These are phyloP conservation scores for Papilio elwesi DNA, from an alignment of 2,888 invertebrate species.

Conservation along the genomic window DNA sequence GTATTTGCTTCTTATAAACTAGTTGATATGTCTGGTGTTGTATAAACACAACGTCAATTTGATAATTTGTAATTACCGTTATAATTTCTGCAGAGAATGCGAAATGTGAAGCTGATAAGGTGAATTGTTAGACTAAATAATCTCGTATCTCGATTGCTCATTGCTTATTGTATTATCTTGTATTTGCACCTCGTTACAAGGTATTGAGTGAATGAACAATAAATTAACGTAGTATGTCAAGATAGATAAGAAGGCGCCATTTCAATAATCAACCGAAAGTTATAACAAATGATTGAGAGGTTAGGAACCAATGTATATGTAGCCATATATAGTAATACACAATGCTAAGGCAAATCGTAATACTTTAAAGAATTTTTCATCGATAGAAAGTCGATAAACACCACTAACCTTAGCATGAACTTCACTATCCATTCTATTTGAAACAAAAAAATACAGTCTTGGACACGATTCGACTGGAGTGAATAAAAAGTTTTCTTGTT, in stretches of 20 bases:
- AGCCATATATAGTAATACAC: too few relatives aligned
- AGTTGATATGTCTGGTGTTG: background rate
- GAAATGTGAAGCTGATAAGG: constrained; percentile 4
- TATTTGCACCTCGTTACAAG: constrained; percentile 10
- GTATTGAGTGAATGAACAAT: constrained; percentile 4
- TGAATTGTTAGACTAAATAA: constrained; percentile 10
- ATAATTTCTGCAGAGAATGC: background rate
- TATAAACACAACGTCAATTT: background rate
- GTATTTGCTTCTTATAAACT: too few relatives aligned
- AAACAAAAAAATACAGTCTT: too few relatives aligned
- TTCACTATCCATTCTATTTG: too few relatives aligned
- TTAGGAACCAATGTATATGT: background rate
- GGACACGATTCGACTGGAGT: too few relatives aligned
- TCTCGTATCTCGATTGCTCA: background rate
- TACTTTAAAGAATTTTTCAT: too few relatives aligned
- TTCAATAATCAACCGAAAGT: background rate
- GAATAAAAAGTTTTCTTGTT: too few relatives aligned
- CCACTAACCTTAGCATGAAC: too few relatives aligned
- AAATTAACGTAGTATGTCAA: background rate
- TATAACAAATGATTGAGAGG: background rate
- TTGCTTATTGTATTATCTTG: constrained; percentile 8
- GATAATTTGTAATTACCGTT: background rate
- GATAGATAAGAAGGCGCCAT: background rate
- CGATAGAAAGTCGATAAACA: too few relatives aligned
- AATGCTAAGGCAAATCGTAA: too few relatives aligned